Base-by-base conservation (phyloP, 2,797 vertebrate species). In the Anniella stebbinsi region DNA sequence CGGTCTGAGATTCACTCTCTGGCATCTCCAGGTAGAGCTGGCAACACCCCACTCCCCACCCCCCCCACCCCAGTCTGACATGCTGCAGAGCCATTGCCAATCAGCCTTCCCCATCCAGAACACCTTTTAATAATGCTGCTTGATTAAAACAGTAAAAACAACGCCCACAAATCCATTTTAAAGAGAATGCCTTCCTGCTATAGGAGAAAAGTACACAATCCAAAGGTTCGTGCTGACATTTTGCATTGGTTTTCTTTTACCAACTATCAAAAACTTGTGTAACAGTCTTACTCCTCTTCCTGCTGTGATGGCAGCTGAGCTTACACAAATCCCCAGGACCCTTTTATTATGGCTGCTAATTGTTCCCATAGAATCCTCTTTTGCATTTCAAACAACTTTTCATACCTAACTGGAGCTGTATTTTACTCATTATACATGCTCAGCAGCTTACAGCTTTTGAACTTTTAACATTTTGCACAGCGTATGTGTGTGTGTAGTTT, bases 221-320 rank as follows among this genome's bases (percentile, higher is more conserved):
- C 41, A 87, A 91, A 41, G 87, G 85, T 80, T 90, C 88, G 78
- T 82, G 25, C 6, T 38, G 84, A 92, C 85, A 67, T 86, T 94
- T 95, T 94, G 90, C 70, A 76, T 85, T 93, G 91, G 90, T 92
- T 81, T 94, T 87, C 91, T 91, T 93, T 84, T 89, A 33, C 57
- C 57, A 73, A 87, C 30, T 36, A 95, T 96, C 88, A 95, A 94
- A 96, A 95, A 96, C 95, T 96, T 92, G 93, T 94, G 88, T 54
- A 91, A 90, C 86, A 84, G 57, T 90, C 93, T 90, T 90, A 69
- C 66, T 89, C 45, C 81, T 91, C 0, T 45, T 90, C 92, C 8
- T 33, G 4, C 88, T 90, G 90, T 72, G 91, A 92, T 0, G 57
- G 91, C 91, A 95, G 92, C 88, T 89, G 54, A 57, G 12, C 60